Base-by-base conservation (phyloP, 2,888 invertebrate species). In the Callyntrura guangdongensis region DNA sequence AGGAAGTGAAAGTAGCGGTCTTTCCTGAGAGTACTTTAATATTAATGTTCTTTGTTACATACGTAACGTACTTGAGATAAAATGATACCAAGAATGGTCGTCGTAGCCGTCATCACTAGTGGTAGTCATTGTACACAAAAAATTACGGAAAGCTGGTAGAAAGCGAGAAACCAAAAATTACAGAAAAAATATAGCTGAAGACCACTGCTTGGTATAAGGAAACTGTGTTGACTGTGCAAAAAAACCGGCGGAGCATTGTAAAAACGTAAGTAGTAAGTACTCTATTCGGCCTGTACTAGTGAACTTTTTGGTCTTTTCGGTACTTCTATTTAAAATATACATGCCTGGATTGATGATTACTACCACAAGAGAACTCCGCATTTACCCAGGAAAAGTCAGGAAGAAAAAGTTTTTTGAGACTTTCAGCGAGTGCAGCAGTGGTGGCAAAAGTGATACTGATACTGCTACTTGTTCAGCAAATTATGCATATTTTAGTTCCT, bases 331-430 rank as follows among this genome's bases (percentile, higher is more conserved):
- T 14, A 67, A 5, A 49, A 2, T 14, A 17, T 53, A 25, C 4
- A 45, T 36, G 36, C 36, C 64, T 64, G 56, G 47, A 77, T 25
- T 77, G 72, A 47, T 49, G 45, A 74, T 74, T 27, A 67, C 14
- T 12, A 27, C 8, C 8, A 17, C 56, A n/a, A n/a, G 14, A n/a
- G 56, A 56, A 56, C n/a, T n/a, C n/a, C 17, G n/a, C n/a, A n/a
- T n/a, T n/a, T 56, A 56, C 56, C n/a, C 56, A 56, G n/a, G 14
- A 4, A 56, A n/a, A 56, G 14, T 53, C 36, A 36, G 36, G 36
- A 36, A 36, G 36, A 36, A 36, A 36, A 36, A 36, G 36, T 36
- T 36, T 36, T 36, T 36, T 6, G 36, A 36, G 36, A 36, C 36
- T 36, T 36, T 36, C 6, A 4, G 36, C 3, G 36, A 36, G 36